Conservation (phyloP, 2,797 vertebrate genomes). For the Philypnodon macrostomus region DNA sequence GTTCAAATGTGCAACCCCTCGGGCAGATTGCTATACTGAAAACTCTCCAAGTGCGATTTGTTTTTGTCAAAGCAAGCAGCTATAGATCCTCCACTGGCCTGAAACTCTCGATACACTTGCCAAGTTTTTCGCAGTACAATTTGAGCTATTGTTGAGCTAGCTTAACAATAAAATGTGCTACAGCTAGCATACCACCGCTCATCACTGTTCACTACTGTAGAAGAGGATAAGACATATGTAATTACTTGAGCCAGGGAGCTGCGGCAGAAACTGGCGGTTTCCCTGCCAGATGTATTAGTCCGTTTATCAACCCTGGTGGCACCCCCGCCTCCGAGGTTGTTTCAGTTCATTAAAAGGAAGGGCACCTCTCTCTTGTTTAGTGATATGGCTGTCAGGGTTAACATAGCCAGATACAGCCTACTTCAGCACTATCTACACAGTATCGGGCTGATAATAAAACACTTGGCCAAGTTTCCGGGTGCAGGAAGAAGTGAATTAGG, state of each 20-base stretch:
- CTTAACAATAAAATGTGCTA: slow-evolving; percentile 30
- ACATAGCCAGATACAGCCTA: slow-evolving; percentile 36
- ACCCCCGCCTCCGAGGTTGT: slow-evolving; percentile 32
- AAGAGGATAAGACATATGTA: slow-evolving; percentile 36
- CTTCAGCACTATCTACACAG: slow-evolving; percentile 54
- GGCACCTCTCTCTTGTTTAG: slow-evolving; percentile 45
- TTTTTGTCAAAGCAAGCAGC: slow-evolving; percentile 17
- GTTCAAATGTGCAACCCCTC: slow-evolving; percentile 15
- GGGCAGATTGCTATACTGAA: slow-evolving; percentile 7
- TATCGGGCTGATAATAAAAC: slow-evolving; percentile 62
- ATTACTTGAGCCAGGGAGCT: slow-evolving; percentile 45
- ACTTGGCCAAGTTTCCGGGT: slow-evolving; percentile 51
- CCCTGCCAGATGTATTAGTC: slow-evolving; percentile 41
- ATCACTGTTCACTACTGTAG: slow-evolving; percentile 28
- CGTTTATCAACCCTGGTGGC: slow-evolving; percentile 39
- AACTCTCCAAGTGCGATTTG: slow-evolving; percentile 12
- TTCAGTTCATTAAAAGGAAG: slow-evolving; percentile 56
- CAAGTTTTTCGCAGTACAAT: slow-evolving; percentile 21
- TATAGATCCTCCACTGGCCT: slow-evolving; percentile 28
- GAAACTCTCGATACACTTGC: slow-evolving; percentile 18
- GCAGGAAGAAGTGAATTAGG: slow-evolving; percentile 66
- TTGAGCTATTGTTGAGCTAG: slow-evolving; percentile 32
- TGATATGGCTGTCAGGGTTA: slow-evolving; percentile 49
- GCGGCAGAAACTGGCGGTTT: slow-evolving; percentile 38
- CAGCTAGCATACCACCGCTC: slow-evolving; percentile 31